Conservation (phyloP, 64 coral and sea anemone genomes). For the Exaiptasia diaphana region DNA sequence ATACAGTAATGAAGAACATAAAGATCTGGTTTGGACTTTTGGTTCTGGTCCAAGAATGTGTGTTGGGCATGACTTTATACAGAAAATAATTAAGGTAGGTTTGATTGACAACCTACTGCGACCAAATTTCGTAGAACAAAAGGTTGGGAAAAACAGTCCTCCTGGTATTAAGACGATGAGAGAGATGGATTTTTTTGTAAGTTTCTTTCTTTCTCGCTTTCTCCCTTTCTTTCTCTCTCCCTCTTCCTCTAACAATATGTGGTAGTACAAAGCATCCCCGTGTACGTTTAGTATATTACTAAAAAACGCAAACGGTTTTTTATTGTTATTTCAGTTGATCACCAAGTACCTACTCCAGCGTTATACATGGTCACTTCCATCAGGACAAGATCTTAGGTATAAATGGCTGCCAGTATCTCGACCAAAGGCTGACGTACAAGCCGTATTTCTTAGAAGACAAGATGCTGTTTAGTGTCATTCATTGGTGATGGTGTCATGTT, state of each 20-base stretch:
- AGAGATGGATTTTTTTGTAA: too few species aligned
- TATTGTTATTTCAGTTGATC: slow-evolving; percentile 63
- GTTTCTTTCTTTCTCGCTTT: too few species aligned
- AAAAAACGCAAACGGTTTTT: too few species aligned
- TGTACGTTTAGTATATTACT: too few species aligned
- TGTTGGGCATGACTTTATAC: slow-evolving; percentile 76
- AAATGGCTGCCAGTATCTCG: slow-evolving; percentile 97
- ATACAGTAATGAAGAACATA: slow-evolving; percentile 48
- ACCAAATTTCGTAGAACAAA: not conserved
- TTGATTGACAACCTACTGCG: not conserved
- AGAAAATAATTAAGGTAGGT: slow-evolving; percentile 76
- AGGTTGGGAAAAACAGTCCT: too few species aligned
- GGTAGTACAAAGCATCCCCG: too few species aligned
- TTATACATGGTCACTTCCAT: slow-evolving; percentile 73
- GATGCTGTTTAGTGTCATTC: too few species aligned
- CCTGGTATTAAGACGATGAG: too few species aligned
- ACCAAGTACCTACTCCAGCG: slow-evolving; percentile 66
- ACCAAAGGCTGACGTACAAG: slow-evolving; percentile 73
- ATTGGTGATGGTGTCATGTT: too few species aligned
- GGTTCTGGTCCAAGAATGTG: slow-evolving; percentile 80
- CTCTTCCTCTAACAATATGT: too few species aligned
- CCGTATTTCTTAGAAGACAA: slow-evolving; percentile 50
- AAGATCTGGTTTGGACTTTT: slow-evolving; percentile 74
- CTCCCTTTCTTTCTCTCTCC: too few species aligned
- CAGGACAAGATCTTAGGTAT: slow-evolving; percentile 85